Conservation (phyloP, 2,888 invertebrate species). For the Agrotis segetum region DNA sequence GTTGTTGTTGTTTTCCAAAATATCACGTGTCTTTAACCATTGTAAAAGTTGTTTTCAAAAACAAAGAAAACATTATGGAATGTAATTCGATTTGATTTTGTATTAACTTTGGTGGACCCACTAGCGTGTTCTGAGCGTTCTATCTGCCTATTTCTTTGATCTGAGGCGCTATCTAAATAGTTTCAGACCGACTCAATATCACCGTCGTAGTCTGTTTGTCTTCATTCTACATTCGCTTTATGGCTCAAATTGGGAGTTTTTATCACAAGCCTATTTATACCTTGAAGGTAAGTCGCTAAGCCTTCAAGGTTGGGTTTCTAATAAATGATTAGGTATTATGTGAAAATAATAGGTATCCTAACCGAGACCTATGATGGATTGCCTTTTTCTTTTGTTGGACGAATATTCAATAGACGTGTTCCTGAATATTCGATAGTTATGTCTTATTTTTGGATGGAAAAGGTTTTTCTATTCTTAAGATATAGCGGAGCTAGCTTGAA, state of each 20-base stretch:
- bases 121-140: too few relatives aligned
- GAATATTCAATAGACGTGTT: neutral
- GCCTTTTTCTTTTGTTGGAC: neutral
- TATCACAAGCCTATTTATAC: slow-evolving; percentile 22
- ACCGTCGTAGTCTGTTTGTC: slow-evolving; percentile 28
- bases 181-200: slow-evolving; percentile 20
- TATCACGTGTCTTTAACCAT: too few relatives aligned
- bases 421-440: neutral
- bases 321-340: neutral
- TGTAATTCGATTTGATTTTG: too few relatives aligned
- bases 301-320: neutral
- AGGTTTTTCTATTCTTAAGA: neutral
- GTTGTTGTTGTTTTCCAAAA: too few relatives aligned
- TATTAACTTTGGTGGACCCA: too few relatives aligned
- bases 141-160: too few relatives aligned
- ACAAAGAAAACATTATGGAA: too few relatives aligned
- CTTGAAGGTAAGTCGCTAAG: too few relatives aligned
- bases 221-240: slow-evolving; percentile 29
- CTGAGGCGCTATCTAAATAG: slow-evolving; percentile 12
- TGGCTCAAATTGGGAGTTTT: slow-evolving; percentile 28
- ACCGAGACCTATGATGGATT: neutral
- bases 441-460: neutral
- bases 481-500: too few relatives aligned
- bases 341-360: neutral
- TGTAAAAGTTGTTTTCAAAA: too few relatives aligned